phyloP scores from a whole-genome alignment of 2,888 invertebrate genomes.

The Stictocephala bisonia region DNA sequence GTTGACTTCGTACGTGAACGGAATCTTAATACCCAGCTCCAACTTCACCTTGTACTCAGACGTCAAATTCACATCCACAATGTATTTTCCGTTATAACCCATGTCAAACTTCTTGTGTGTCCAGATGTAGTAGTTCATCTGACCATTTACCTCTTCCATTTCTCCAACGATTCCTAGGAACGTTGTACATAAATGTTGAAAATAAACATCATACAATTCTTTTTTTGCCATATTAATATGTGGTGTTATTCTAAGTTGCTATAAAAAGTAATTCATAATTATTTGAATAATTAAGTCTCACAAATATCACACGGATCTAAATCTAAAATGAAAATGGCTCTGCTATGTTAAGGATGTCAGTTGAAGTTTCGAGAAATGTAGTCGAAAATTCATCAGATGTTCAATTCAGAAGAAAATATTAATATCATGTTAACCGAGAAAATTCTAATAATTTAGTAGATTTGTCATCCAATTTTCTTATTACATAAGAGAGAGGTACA shows the following conservation, averaged over 20 bases:
- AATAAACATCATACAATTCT: no score
- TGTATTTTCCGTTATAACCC: slow-evolving; percentile 91
- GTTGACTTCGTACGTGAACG: slow-evolving; percentile 96
- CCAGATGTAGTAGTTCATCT: slow-evolving; percentile 85
- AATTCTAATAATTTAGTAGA: no score
- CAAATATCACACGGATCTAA: no score
- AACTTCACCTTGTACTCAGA: slow-evolving; percentile 91
- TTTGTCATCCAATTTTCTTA: no score
- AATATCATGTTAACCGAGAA: no score
- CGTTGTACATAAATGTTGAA: slow-evolving; percentile 16
- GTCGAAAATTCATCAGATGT: no score
- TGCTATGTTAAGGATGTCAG: not conserved
- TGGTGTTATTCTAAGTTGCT: no score
- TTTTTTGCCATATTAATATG: no score
- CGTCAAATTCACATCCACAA: slow-evolving; percentile 98
- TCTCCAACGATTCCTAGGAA: slow-evolving; percentile 88
- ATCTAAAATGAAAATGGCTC: not conserved
- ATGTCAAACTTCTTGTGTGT: slow-evolving; percentile 99
- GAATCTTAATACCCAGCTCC: slow-evolving; percentile 78
- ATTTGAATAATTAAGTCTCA: no score
- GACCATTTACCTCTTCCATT: slow-evolving; percentile 75
- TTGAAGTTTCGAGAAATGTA: not conserved
- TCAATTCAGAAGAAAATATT: no score
- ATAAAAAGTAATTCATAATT: no score
- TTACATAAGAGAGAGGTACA: no score